Base-by-base conservation (phyloP, 1,140 invertebrate species). In the Drosophila parabipectinata region DNA sequence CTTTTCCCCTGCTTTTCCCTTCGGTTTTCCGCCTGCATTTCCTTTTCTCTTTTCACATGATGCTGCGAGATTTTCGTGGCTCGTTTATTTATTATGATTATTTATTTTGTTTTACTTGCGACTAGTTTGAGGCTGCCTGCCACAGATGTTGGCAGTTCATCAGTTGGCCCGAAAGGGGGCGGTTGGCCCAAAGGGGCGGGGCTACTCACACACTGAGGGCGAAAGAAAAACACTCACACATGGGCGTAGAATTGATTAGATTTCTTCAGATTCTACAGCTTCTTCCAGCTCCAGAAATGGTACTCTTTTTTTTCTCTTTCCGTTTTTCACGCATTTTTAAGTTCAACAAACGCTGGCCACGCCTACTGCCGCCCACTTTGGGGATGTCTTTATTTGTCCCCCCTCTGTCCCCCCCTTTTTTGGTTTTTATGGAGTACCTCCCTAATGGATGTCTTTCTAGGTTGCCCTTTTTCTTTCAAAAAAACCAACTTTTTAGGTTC, bases 21-120 rank as follows among this genome's bases (percentile, higher is more conserved):
- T 24, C 15, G 18, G 50, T 15, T 24, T 69, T 67, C 14, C 26
- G n/a, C 41, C 8, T 3, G 55, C 44, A 12, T 47, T 26, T 28
- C 32, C 44, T 47, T 47, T 47, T 44, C 41, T 47, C 60, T 58
- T 66, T 78, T 87, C 82, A 78, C 81, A 85, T 82, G 82, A 64
- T 87, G 85, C 81, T 85, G 82, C 44, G 69, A 85, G 78, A 75
- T 87, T 85, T 85, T 85, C 74, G 78, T 79, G 82, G 78, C 82
- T 85, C 82, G 83, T 87, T 87, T 87, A 87, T 87, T 87, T 87
- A 87, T 87, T 87, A 79, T 87, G 78, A 87, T 87, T 87, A 88
- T 87, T 87, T 87, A 87, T 87, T 87, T 88, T 87, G 83, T 84
- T 67, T 71, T 77, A 75, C 71, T 76, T 69, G 54, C 72, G 58